Conservation (phyloP, 1,140 invertebrate genomes). For the Aporrectodea caliginosa region DNA sequence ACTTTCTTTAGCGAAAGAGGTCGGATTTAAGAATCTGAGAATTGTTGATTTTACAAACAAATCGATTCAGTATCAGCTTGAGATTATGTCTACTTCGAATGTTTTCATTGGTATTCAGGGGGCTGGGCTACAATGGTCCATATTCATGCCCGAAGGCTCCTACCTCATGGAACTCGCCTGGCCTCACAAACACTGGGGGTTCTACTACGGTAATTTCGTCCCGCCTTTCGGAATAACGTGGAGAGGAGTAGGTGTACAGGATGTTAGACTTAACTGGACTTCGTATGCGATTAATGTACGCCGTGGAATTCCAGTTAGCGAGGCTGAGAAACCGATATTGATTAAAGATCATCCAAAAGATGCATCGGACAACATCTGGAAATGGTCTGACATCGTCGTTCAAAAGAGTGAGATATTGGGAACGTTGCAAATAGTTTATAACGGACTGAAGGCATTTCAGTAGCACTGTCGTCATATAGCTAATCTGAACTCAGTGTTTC, state of each 20-base stretch:
- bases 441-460: too few relatives aligned
- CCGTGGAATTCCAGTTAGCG: background rate
- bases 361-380: conserved; percentile 1
- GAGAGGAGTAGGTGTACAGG: background rate
- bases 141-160: conserved; percentile 18
- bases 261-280: background rate
- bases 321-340: background rate
- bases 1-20: background rate
- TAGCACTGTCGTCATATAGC: too few relatives aligned
- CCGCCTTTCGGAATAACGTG: background rate
- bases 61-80: conserved; percentile 9
- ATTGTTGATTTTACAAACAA: background rate
- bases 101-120: conserved; percentile 20
- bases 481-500: too few relatives aligned
- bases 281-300: background rate
- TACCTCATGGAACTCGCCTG: conserved; percentile 24
- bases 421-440: background rate
- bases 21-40: background rate
- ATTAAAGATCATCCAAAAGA: background rate
- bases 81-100: background rate
- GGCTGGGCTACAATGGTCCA: conserved; percentile 22
- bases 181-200: conserved; percentile 18
- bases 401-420: background rate
- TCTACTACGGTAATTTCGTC: conserved; percentile 13
- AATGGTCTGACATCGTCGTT: background rate